phyloP scores from a whole-genome alignment of 2,888 invertebrate genomes.

The Ochropleura leucogaster region DNA sequence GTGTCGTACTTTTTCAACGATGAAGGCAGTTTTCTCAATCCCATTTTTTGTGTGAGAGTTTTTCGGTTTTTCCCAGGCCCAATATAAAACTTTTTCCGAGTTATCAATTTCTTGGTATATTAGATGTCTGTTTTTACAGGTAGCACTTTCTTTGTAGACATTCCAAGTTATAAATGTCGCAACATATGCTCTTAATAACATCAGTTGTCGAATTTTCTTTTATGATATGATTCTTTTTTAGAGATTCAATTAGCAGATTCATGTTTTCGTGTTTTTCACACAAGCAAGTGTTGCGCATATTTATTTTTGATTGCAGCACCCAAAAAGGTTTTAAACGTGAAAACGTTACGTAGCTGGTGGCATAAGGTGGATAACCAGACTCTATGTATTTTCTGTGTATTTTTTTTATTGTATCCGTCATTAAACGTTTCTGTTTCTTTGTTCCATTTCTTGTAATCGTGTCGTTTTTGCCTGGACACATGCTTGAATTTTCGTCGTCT shows the following conservation, averaged over 20 bases:
- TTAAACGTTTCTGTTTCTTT: constrained; percentile 25
- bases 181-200: constrained; percentile 36
- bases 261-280: constrained; percentile 48
- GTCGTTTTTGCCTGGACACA: constrained; percentile 43
- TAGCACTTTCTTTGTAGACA: no score
- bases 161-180: background rate
- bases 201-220: constrained; percentile 36
- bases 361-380: background rate
- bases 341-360: constrained; percentile 37
- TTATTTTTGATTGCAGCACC: constrained; percentile 42
- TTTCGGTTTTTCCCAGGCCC: constrained; percentile 40
- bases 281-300: constrained; percentile 46
- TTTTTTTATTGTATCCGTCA: background rate
- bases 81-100: constrained; percentile 35
- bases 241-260: constrained; percentile 39
- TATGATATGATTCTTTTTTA: constrained; percentile 34
- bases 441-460: constrained; percentile 11
- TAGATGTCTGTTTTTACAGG: constrained; percentile 38
- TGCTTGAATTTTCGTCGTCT: constrained; percentile 41
- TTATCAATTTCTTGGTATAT: constrained; percentile 47
- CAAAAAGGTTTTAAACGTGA: constrained; percentile 49
- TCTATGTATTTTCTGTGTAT: background rate
- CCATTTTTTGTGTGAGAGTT: constrained; percentile 37
- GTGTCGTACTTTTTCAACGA: constrained; percentile 34
- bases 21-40: constrained; percentile 42